Evolutionary conservation across 2,113 vertebrate genomes (phyloP), one percentile per base, ranked within the genome.

Genomic region (Prionailurus bengalensis): DNA sequence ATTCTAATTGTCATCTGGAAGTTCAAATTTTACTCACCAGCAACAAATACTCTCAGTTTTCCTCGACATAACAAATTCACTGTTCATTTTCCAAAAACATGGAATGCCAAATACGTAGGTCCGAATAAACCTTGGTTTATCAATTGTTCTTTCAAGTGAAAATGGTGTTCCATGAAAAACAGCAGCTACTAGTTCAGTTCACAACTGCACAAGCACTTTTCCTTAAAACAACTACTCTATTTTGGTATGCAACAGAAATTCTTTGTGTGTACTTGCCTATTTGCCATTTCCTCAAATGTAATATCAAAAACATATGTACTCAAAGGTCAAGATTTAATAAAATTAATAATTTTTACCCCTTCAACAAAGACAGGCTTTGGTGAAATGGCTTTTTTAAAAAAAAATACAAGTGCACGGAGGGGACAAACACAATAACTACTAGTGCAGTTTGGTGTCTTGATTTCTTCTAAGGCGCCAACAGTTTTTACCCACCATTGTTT

Each of bases 131-230:
- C 39, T 79, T 2, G 88, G 48, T 86, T 51, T 33, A 33, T 74
- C 58, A 68, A 87, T 25, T 83, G 42, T 65, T 93, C 79, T 95
- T 95, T 95, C 80, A 79, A 87, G 80, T 82, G 80, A 96, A 94
- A 95, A 84, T 36, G 19, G 88, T 90, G 55, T n/a, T 63, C 14
- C 48, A 79, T 48, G 23, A 70, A 88, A 68, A 87, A 58, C 33
- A 85, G 25, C 15, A 51, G 74, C 29, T 81, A 91, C 12, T 81
- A 85, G 5, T 94, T 95, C n/a, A 83, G 27, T 39, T 95, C 55
- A 86, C 65, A 92, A 94, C 7, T 76, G 51, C 33, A 94, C 9
- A 74, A 96, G 58, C 39, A 58, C 45, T 91, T 51, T 48, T 51
- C 13, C 39, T 96, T 84, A 61, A 88, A 88, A 94, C 16, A 71